phyloP scores from a whole-genome alignment of 30 jellyfish, hydroid and myxozoan species.

The Hydractinia echinata region DNA sequence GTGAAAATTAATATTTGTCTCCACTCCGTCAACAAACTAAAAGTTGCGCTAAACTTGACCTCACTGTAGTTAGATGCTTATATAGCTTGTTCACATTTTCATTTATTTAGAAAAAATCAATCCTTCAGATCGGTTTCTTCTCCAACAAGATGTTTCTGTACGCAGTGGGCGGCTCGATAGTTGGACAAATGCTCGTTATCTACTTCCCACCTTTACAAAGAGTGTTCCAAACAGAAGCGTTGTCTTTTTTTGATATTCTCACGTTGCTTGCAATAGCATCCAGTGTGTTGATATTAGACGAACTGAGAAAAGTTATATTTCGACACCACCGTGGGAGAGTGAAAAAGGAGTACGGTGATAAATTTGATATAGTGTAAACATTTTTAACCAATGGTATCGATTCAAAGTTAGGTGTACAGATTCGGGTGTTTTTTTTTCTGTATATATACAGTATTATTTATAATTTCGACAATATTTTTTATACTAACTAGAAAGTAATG shows the following conservation, averaged over 20 bases:
- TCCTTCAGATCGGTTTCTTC: slow-evolving; percentile 80
- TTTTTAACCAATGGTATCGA: too few species aligned
- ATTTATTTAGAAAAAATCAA: slow-evolving; percentile 70
- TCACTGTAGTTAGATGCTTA: not conserved
- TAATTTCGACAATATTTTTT: too few species aligned
- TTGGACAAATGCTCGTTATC: slow-evolving; percentile 91
- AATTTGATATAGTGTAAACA: too few species aligned
- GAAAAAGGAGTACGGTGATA: too few species aligned
- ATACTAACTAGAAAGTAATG: too few species aligned
- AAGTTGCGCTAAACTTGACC: too few species aligned
- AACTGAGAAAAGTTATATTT: slow-evolving; percentile 57
- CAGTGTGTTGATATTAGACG: slow-evolving; percentile 83
- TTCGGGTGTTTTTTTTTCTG: too few species aligned
- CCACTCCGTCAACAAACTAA: too few species aligned
- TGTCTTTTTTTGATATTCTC: slow-evolving; percentile 50
- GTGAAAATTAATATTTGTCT: too few species aligned
- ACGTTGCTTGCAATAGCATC: slow-evolving; percentile 69
- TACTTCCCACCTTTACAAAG: slow-evolving; percentile 89
- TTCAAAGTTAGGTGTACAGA: too few species aligned
- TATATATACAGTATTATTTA: too few species aligned
- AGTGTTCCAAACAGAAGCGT: slow-evolving; percentile 86
- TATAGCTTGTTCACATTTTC: not conserved
- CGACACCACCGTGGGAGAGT: not conserved
- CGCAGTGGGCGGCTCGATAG: slow-evolving; percentile 88
- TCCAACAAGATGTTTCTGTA: slow-evolving; percentile 78